These are phyloP conservation scores for Morinoia aosen DNA, from an alignment of 2,888 invertebrate species.

Conservation along the genomic window DNA sequence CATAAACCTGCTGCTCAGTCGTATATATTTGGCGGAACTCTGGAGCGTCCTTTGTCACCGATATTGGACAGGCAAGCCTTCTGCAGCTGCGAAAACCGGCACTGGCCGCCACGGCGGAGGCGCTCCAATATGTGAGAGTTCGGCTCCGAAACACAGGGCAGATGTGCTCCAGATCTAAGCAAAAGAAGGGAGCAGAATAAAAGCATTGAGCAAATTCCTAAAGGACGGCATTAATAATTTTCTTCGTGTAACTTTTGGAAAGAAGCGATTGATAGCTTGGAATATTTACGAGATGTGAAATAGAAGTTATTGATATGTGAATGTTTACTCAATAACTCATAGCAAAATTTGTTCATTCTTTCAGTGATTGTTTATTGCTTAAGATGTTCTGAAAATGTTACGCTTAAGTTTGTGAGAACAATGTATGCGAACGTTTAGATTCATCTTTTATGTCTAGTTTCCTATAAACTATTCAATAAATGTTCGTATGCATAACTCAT, in stretches of 20 bases:
- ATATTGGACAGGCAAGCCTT: constrained; percentile 43
- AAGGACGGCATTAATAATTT: not conserved
- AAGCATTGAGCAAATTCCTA: not conserved
- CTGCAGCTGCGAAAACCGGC: constrained; percentile 37
- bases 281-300: not conserved
- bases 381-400: not conserved
- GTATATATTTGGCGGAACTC: constrained; percentile 50
- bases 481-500: too few relatives aligned
- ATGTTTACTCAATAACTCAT: not conserved
- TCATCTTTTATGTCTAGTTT: too few relatives aligned
- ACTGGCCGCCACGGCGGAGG: not conserved
- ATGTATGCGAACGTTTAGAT: too few relatives aligned
- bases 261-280: not conserved
- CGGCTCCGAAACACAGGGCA: not conserved
- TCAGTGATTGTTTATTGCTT: not conserved
- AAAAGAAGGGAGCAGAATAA: not conserved
- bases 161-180: not conserved
- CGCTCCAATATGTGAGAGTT: constrained; percentile 16
- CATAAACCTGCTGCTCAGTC: constrained; percentile 53
- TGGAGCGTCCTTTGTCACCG: constrained; percentile 49
- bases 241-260: not conserved
- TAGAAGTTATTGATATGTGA: not conserved
- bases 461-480: too few relatives aligned
- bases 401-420: not conserved
- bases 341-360: not conserved